A percentile compares a stretch with the other conserved stretches of the same genome.
Evolutionary conservation across 2,113 vertebrate species (phyloP).

Genomic region (Hystrix brachyura): DNA sequence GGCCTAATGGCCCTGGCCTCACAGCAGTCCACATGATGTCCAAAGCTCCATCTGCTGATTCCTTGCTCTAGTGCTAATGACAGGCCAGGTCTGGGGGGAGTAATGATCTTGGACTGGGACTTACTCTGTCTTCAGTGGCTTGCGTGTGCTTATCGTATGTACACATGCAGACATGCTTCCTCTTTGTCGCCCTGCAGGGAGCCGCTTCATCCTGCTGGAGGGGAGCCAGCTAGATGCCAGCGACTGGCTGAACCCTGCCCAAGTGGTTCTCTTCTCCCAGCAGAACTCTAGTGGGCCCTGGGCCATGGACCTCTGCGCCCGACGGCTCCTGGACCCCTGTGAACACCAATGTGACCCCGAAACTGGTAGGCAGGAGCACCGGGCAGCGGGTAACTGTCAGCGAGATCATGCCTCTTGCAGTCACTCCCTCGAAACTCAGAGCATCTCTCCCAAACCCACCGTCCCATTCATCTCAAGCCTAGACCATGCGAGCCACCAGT

Average conservation of each 20-base stretch:
- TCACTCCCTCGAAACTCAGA: background rate
- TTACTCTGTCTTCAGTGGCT: background rate
- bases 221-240: constrained; percentile 98
- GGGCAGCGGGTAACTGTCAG: constrained; percentile 81
- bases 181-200: constrained; percentile 88
- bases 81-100: background rate
- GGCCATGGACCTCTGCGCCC: constrained; percentile 96
- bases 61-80: background rate
- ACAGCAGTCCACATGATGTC: background rate
- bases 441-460: background rate
- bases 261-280: constrained; percentile 97
- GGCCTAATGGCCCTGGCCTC: background rate
- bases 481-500: background rate
- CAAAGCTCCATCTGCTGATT: background rate
- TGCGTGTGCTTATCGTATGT: background rate
- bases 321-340: constrained; percentile 96
- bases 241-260: constrained; percentile 98
- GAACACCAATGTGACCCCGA: constrained; percentile 98
- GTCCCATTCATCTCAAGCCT: background rate
- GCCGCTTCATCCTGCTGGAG: constrained; percentile 97
- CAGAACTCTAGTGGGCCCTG: constrained; percentile 99
- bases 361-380: constrained; percentile 90
- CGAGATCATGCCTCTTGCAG: constrained; percentile 62
- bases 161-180: background rate
- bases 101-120: background rate